Base-by-base conservation (phyloP, 2,888 invertebrate species). In the Archips crataeganus region DNA sequence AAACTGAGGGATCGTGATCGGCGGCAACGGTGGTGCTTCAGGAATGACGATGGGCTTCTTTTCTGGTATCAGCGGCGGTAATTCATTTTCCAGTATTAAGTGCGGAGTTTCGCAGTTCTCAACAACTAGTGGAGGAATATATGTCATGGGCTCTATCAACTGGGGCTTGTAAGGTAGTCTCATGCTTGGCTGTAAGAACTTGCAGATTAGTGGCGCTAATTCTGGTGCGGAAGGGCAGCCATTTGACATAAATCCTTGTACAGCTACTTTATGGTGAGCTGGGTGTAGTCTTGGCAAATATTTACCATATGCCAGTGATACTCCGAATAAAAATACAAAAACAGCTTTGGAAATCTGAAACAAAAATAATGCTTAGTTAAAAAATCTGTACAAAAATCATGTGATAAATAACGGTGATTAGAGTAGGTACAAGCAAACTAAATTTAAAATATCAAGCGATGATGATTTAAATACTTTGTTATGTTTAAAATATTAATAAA, bases 151-250 rank as follows among this genome's bases (percentile, higher is more conserved):
- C 77, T 74, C 13, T 59, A 79, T 77, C 59, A 79, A 68, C 72
- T 75, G 76, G 72, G 60, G 79, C 71, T 54, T 84, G 61, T 49
- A 80, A 61, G 39, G 87, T 85, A 32, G 85, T 83, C 13, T 86
- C 86, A 77, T 85, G 81, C 63, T 87, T 36, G 62, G 72, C 9
- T 49, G 85, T 42, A 86, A 68, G 47, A 83, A 79, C 23, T 80
- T 80, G 3, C 82, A 76, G 69, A 79, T 74, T 49, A 78, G 74
- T 8, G 79, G 78, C 5, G 79, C 78, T n/a, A 74, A 65, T 51
- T 75, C 79, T 61, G 76, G 49, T 23, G 76, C 34, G 23, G 68
- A 32, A 77, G 68, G 72, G 63, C 72, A 73, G 23, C 72, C 72
- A 8, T 42, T 68, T 42, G 62, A 11, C 34, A 54, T 61, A 10